These are phyloP conservation scores for Ptilonorhynchus violaceus DNA, from an alignment of 2,113 vertebrate genomes.

Conservation along the genomic window DNA sequence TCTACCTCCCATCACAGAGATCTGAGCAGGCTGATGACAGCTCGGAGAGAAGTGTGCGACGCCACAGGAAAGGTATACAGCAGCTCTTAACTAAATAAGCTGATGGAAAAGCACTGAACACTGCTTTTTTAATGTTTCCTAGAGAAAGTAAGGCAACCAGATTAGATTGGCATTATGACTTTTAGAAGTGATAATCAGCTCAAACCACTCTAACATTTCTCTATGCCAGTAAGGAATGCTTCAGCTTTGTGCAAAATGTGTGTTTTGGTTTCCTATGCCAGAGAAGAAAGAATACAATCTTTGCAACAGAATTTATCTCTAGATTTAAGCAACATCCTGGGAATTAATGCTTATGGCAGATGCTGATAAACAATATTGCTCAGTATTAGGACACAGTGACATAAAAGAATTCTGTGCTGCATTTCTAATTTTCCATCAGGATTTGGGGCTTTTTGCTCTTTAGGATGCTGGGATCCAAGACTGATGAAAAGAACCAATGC, in stretches of 20 bases:
- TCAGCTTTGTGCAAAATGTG: neutral
- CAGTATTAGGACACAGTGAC: neutral
- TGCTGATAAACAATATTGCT: neutral
- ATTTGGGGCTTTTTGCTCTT: neutral
- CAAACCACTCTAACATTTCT: neutral
- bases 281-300: neutral
- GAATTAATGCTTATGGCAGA: neutral
- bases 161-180: neutral
- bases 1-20: neutral
- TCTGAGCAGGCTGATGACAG: neutral
- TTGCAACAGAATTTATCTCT: neutral
- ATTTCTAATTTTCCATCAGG: neutral
- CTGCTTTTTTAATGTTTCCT: neutral
- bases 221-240: neutral
- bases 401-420: neutral
- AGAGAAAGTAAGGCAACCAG: neutral
- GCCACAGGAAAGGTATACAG: neutral
- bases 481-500: rapidly evolving
- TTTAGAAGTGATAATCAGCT: neutral
- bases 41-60: neutral
- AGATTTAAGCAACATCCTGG: neutral
- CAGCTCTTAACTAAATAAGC: neutral
- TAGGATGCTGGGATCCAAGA: neutral
- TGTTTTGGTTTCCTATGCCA: neutral
- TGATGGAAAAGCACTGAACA: neutral